These are phyloP conservation scores for Thecophora atra DNA, from an alignment of 2,888 invertebrate genomes.

Conservation along the genomic window DNA sequence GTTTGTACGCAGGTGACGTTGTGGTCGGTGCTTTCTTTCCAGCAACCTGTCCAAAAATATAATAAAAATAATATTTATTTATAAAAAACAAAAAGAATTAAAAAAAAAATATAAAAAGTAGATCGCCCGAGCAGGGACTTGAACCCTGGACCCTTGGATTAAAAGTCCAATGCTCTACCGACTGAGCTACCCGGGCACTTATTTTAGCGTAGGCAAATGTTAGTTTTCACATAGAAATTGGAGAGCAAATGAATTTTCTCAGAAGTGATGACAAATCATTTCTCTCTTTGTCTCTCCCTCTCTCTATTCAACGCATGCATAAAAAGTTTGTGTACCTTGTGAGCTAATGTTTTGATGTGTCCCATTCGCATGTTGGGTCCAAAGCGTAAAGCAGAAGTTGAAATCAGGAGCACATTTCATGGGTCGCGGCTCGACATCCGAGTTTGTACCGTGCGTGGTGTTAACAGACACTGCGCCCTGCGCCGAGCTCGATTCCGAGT, in stretches of 20 bases:
- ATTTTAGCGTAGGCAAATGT: not conserved
- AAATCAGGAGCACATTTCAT: slow-evolving; percentile 55
- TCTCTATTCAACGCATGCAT: not conserved
- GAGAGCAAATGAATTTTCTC: too few species aligned
- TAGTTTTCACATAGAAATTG: slow-evolving; percentile 1
- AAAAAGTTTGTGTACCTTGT: slow-evolving; percentile 49
- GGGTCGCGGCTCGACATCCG: slow-evolving; percentile 32
- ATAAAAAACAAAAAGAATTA: not conserved
- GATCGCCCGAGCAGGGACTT: slow-evolving; percentile 36
- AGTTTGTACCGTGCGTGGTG: slow-evolving; percentile 36
- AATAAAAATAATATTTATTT: not conserved
- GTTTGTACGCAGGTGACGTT: slow-evolving; percentile 68
- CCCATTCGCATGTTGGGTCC: slow-evolving; percentile 56
- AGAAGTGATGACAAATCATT: not conserved
- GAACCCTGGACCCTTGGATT: slow-evolving; percentile 38
- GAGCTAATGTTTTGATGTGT: slow-evolving; percentile 51
- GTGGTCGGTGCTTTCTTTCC: slow-evolving; percentile 68
- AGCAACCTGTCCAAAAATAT: slow-evolving; percentile 67
- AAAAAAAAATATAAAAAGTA: not conserved
- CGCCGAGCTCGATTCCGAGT: slow-evolving; percentile 39
- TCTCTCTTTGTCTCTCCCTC: not conserved
- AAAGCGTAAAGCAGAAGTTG: slow-evolving; percentile 58
- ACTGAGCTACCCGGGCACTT: slow-evolving; percentile 34
- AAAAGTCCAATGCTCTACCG: slow-evolving; percentile 37
- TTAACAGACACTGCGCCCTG: slow-evolving; percentile 16